Evolutionary conservation across 37 sponge, comb jelly and placozoan species (phyloP).

Genomic region (Haliclona indistincta): DNA sequence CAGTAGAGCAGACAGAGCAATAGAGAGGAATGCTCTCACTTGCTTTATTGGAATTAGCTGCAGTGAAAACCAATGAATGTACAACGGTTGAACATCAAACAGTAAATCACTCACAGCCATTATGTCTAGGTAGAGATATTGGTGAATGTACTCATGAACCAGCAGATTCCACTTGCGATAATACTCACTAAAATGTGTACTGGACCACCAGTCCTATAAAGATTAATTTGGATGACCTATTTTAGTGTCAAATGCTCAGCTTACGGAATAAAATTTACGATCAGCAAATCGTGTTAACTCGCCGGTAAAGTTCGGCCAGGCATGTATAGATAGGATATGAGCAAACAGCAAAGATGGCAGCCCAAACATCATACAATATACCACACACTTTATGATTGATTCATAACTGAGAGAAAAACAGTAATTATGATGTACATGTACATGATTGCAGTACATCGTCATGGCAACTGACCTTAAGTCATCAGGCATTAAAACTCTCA

Average conservation of each 20-base stretch:
- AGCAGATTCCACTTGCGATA: conserved; percentile 83
- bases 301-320: conserved; percentile 66
- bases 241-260: background rate
- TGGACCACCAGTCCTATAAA: conserved; percentile 78
- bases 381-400: conserved; percentile 7
- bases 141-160: conserved; percentile 69
- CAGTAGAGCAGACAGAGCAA: conserved; percentile 68
- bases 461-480: too few relatives aligned
- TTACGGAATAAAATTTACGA: conserved; percentile 71
- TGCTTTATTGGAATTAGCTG: too few relatives aligned
- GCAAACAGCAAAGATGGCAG: conserved; percentile 25
- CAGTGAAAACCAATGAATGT: too few relatives aligned
- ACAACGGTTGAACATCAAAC: too few relatives aligned
- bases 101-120: conserved; percentile 26
- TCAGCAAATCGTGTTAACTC: conserved; percentile 82
- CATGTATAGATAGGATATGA: conserved; percentile 34
- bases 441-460: too few relatives aligned
- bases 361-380: conserved; percentile 10
- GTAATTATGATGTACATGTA: too few relatives aligned
- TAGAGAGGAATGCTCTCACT: too few relatives aligned
- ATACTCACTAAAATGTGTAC: conserved; percentile 22
- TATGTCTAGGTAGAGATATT: conserved; percentile 67
- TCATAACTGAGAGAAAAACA: conserved; percentile 8
- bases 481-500: too few relatives aligned
- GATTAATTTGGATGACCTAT: background rate